phyloP scores from a whole-genome alignment of 2,113 vertebrate species.

The Esox niger region DNA sequence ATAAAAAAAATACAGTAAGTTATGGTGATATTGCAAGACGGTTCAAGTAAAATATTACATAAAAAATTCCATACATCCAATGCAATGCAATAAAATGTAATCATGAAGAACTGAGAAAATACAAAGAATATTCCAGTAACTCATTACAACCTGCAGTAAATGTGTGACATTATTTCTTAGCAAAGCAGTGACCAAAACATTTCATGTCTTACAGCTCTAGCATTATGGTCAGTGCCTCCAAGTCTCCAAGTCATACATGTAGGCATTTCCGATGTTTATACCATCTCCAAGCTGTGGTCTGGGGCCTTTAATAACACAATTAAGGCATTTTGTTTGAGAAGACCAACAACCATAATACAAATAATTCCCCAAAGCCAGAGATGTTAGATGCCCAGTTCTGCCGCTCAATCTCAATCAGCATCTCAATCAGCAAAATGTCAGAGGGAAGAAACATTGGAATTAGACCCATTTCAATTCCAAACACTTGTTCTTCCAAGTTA shows the following conservation, averaged over 20 bases:
- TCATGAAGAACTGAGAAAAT: too few relatives aligned
- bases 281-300: background rate
- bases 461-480: slow-evolving; percentile 10
- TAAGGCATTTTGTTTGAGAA: background rate
- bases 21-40: too few relatives aligned
- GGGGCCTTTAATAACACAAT: background rate
- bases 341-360: background rate
- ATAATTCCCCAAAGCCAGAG: background rate
- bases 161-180: background rate
- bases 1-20: background rate
- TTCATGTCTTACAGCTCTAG: background rate
- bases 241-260: background rate
- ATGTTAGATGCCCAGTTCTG: background rate
- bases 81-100: too few relatives aligned
- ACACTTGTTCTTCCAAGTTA: slow-evolving; percentile 8
- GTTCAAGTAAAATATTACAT: too few relatives aligned
- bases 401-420: slow-evolving; percentile 10
- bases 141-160: background rate
- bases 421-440: background rate
- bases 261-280: background rate
- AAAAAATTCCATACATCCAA: too few relatives aligned
- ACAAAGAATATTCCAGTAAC: too few relatives aligned
- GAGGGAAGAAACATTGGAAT: background rate
- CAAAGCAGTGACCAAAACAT: background rate
- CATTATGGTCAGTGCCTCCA: background rate